Percentiles rank a stretch among this genome's conserved stretches.
Evolutionary conservation across 2,113 vertebrate genomes (phyloP).

Genomic region (Halcyon senegalensis): DNA sequence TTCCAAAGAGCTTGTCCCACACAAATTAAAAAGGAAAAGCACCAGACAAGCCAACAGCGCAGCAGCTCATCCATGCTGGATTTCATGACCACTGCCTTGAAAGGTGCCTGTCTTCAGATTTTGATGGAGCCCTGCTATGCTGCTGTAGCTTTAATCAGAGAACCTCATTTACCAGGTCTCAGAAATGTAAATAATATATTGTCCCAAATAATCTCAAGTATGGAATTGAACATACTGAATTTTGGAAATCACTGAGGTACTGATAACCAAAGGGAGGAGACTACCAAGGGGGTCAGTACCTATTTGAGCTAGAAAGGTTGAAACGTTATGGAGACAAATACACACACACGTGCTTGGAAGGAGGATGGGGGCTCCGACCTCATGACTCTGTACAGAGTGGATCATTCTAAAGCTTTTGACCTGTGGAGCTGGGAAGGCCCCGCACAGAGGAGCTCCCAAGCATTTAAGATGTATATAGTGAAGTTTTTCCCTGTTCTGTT

Average conservation of each 20-base stretch:
- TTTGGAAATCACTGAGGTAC: not conserved
- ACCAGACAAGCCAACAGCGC: not conserved
- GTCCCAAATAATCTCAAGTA: not conserved
- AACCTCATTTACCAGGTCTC: not conserved
- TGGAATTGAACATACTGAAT: not conserved
- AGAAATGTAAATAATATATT: not conserved
- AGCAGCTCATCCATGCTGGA: not conserved
- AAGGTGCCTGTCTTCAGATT: not conserved
- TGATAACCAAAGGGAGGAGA: not conserved
- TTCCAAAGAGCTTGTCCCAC: not conserved
- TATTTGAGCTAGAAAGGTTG: not conserved
- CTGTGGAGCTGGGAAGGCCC: accelerated
- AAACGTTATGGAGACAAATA: not conserved
- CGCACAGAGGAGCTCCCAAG: not conserved
- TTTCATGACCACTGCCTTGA: not conserved
- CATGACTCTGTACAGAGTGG: accelerated
- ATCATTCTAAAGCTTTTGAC: not conserved
- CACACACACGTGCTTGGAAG: accelerated
- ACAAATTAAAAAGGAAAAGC: not conserved
- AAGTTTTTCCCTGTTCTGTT: not conserved
- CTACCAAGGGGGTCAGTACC: not conserved
- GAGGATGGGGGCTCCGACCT: not conserved
- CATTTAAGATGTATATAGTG: not conserved
- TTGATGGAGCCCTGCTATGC: accelerated
- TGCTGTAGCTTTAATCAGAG: not conserved